Conservation (phyloP, 2,888 invertebrate species). For the Drosophila anomalata region DNA sequence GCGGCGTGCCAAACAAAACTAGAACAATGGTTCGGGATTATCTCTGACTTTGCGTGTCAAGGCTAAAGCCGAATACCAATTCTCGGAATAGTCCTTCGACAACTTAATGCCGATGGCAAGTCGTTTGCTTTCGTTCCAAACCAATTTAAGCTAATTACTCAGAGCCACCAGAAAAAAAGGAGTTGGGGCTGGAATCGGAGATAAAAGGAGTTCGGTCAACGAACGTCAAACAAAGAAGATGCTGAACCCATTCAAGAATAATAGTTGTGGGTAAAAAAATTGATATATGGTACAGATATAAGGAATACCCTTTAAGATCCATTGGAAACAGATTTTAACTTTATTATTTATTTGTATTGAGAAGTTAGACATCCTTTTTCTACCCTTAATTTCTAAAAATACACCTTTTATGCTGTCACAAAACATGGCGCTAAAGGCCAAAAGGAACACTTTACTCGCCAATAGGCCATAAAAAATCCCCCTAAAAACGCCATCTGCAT, state of each 20-base stretch:
- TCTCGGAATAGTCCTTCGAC: conserved; percentile 51
- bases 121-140: conserved; percentile 29
- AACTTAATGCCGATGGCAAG: conserved; percentile 58
- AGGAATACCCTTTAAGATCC: conserved; percentile 6
- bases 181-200: conserved; percentile 1
- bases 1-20: conserved; percentile 13
- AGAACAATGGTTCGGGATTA: conserved; percentile 47
- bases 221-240: conserved; percentile 46
- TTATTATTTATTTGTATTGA: too few relatives aligned
- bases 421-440: not conserved
- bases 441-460: too few relatives aligned
- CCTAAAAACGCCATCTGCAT: not conserved
- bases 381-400: too few relatives aligned
- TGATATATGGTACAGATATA: not conserved
- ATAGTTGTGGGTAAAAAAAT: conserved; percentile 1
- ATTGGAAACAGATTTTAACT: too few relatives aligned
- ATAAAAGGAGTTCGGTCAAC: conserved; percentile 37
- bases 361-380: too few relatives aligned
- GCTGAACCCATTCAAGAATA: conserved; percentile 16
- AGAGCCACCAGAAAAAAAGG: conserved; percentile 23
- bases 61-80: conserved; percentile 36
- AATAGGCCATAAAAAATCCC: not conserved
- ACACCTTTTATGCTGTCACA: not conserved
- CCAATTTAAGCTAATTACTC: conserved; percentile 64
- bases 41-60: conserved; percentile 58